These are phyloP conservation scores for Microchirus variegatus DNA, from an alignment of 2,797 vertebrate species.

Conservation along the genomic window DNA sequence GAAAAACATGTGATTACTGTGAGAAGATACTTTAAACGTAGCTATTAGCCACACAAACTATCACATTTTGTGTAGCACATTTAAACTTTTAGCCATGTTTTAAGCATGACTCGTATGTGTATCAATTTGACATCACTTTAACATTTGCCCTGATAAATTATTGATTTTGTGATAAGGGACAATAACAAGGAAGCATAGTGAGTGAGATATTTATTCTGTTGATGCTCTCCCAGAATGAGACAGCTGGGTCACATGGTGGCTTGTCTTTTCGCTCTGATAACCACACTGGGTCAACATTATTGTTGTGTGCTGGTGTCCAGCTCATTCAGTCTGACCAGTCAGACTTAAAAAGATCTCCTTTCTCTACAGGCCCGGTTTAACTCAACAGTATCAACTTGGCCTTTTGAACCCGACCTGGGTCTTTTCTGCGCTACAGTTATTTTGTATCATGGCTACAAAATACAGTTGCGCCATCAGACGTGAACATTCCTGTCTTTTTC, in stretches of 20 bases:
- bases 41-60: background rate
- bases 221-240: conserved; percentile 39
- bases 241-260: conserved; percentile 63
- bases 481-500: conserved; percentile 50
- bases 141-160: conserved; percentile 15
- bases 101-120: background rate
- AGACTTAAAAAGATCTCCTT: conserved; percentile 61
- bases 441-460: conserved; percentile 35
- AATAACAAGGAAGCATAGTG: conserved; percentile 28
- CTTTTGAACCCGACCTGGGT: conserved; percentile 53
- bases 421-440: conserved; percentile 37
- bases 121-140: conserved; percentile 17
- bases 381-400: conserved; percentile 60
- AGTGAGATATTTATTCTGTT: conserved; percentile 25
- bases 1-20: background rate
- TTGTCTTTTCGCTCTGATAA: conserved; percentile 75
- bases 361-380: conserved; percentile 66
- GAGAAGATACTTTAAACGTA: background rate
- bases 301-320: conserved; percentile 45
- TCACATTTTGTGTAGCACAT: background rate
- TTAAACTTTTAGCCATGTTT: background rate
- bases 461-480: conserved; percentile 65
- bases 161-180: conserved; percentile 20
- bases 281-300: conserved; percentile 53
- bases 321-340: conserved; percentile 62